A percentile compares a stretch with the other conserved stretches of the same genome.
phyloP scores from a whole-genome alignment of 2,888 invertebrate genomes.

The Hyposoter dolosus region DNA sequence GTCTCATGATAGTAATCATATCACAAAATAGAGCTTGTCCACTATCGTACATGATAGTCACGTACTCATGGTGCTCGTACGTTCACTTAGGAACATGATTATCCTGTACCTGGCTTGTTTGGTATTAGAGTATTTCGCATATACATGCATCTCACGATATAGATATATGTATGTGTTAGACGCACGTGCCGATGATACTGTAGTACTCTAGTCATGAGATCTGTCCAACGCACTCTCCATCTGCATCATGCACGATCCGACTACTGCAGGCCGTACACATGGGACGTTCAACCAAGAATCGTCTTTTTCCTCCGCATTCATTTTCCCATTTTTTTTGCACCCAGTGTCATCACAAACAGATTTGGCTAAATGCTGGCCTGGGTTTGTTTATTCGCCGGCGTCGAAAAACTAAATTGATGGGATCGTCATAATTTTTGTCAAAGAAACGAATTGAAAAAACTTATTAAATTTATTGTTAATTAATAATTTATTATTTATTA shows the following conservation, averaged over 20 bases:
- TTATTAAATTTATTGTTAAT: too few species aligned
- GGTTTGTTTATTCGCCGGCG: too few species aligned
- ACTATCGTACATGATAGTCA: slow-evolving; percentile 42
- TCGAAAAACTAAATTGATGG: too few species aligned
- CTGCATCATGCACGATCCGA: slow-evolving; percentile 35
- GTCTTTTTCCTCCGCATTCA: neutral
- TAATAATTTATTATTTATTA: too few species aligned
- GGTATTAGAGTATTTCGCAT: slow-evolving; percentile 29
- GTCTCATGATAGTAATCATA: slow-evolving; percentile 47
- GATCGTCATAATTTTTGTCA: too few species aligned
- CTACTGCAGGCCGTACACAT: slow-evolving; percentile 13
- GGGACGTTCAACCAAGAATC: neutral
- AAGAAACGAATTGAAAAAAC: too few species aligned
- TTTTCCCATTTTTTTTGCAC: neutral
- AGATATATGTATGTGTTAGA: slow-evolving; percentile 7
- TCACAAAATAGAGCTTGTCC: slow-evolving; percentile 30
- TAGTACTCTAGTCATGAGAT: slow-evolving; percentile 50
- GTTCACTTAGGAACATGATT: slow-evolving; percentile 61
- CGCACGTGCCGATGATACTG: slow-evolving; percentile 64
- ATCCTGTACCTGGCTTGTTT: slow-evolving; percentile 46
- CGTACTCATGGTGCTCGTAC: slow-evolving; percentile 48
- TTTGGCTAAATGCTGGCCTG: too few species aligned
- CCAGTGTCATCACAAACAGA: neutral
- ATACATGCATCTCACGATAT: neutral
- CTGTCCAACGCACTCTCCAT: slow-evolving; percentile 45